Evolutionary conservation across 30 jellyfish, hydroid and myxozoan genomes (phyloP).

Genomic region (Aurelia coerulea): DNA sequence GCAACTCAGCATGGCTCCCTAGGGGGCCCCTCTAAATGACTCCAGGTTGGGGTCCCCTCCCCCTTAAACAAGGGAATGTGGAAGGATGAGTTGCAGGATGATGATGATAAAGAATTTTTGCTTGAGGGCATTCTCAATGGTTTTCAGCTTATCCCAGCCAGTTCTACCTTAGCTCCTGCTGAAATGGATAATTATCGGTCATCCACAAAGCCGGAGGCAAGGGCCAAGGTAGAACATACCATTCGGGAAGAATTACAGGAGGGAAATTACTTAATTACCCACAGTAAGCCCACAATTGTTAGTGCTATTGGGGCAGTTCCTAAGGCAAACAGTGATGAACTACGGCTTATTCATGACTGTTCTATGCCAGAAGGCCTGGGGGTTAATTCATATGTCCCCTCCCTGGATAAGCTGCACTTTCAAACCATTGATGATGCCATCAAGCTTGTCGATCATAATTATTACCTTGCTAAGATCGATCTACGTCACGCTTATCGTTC

Average conservation of each 20-base stretch:
- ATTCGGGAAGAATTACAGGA: background rate
- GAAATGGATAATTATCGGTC: constrained; percentile 8
- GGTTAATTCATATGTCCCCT: background rate
- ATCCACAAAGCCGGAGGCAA: background rate
- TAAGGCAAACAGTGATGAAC: background rate
- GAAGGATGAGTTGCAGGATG: constrained; percentile 1
- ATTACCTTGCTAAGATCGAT: background rate
- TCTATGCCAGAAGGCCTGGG: background rate
- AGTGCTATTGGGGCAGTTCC: background rate
- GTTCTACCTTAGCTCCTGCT: background rate
- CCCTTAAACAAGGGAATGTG: background rate
- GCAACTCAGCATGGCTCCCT: background rate
- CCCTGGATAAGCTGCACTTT: background rate
- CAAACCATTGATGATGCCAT: constrained; percentile 8
- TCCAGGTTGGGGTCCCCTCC: background rate
- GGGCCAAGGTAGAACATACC: background rate
- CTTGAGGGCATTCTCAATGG: constrained; percentile 17
- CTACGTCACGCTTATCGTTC: background rate
- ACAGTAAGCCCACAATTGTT: background rate
- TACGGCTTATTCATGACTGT: constrained; percentile 1
- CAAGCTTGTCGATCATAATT: background rate
- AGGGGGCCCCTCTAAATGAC: background rate
- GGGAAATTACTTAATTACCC: background rate
- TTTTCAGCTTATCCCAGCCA: constrained; percentile 7
- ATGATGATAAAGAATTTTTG: background rate